Evolutionary conservation across 2,888 invertebrate genomes (phyloP).

Genomic region (Heliconius aoede): DNA sequence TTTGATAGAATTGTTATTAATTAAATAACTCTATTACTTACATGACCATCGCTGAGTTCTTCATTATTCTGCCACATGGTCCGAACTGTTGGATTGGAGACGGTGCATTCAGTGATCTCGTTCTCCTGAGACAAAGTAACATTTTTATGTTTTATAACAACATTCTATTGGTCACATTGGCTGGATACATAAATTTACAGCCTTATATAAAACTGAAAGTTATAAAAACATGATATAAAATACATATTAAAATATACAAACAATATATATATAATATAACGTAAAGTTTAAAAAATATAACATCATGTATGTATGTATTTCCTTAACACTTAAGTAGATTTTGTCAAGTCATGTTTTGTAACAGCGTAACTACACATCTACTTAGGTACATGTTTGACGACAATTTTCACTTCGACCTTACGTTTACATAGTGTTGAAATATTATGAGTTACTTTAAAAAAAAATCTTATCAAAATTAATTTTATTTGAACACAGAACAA

Average conservation of each 20-base stretch:
- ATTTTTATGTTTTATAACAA: background rate
- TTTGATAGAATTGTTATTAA: background rate
- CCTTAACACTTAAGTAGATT: background rate
- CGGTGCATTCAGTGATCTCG: slow-evolving; percentile 97
- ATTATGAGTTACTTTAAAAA: background rate
- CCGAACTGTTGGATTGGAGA: slow-evolving; percentile 98
- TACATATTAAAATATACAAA: background rate
- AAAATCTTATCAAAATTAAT: background rate
- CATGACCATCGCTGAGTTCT: slow-evolving; percentile 98
- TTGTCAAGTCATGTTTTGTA: background rate
- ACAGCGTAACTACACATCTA: background rate
- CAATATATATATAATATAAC: background rate
- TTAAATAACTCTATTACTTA: slow-evolving; percentile 84
- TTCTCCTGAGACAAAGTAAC: slow-evolving; percentile 88
- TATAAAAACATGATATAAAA: background rate
- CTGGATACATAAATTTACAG: background rate
- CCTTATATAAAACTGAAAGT: background rate
- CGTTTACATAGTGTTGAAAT: background rate
- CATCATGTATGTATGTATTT: background rate
- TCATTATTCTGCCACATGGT: slow-evolving; percentile 99
- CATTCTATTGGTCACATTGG: background rate
- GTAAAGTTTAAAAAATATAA: background rate
- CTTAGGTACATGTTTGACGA: background rate
- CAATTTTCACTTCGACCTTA: background rate
- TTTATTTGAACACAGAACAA: background rate